Conservation (phyloP, 2,113 vertebrate species). For the Antechinus flavipes region DNA sequence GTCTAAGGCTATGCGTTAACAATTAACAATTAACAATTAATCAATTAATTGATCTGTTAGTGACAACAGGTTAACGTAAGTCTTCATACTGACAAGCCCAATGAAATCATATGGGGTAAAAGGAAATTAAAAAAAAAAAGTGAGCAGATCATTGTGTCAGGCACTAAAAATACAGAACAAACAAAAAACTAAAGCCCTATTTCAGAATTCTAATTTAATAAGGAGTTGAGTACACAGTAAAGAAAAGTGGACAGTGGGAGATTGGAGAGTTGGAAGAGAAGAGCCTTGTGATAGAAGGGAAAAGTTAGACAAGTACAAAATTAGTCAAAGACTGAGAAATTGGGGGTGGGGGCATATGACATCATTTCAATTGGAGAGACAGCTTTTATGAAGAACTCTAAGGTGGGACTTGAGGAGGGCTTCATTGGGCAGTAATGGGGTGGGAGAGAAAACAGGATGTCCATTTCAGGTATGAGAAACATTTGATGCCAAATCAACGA, state of each 20-base stretch:
- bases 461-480: neutral
- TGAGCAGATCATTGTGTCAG: neutral
- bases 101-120: neutral
- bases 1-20: neutral
- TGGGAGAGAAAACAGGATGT: neutral
- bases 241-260: neutral
- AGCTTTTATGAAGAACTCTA: neutral
- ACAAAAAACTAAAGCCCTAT: neutral
- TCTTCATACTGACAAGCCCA: neutral
- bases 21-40: neutral
- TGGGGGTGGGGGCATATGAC: neutral
- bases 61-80: neutral
- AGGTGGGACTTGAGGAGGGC: neutral
- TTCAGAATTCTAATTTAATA: neutral
- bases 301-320: neutral
- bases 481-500: neutral
- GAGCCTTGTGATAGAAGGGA: neutral
- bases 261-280: neutral
- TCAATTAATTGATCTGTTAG: neutral
- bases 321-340: neutral
- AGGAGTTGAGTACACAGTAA: neutral
- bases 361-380: neutral
- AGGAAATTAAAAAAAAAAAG: neutral
- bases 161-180: neutral
- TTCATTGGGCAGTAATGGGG: neutral